A percentile compares a stretch with the other conserved stretches of the same genome.
phyloP scores from a whole-genome alignment of 2,113 vertebrate species.

The Dromaius novaehollandiae region DNA sequence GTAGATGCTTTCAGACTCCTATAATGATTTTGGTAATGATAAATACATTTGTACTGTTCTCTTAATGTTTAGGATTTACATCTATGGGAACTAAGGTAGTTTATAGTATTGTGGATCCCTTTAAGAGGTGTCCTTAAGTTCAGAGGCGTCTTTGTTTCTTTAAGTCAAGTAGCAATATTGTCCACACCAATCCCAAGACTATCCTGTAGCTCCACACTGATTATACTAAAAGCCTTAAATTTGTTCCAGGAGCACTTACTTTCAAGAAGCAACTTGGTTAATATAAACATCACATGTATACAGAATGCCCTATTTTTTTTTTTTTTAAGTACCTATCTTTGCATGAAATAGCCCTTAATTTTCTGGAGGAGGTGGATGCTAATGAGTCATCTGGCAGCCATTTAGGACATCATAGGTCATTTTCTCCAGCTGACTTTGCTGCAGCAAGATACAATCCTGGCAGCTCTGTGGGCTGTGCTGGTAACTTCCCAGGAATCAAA shows the following conservation, averaged over 20 bases:
- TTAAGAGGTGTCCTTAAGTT: not conserved
- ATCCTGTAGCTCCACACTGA: not conserved
- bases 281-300: not conserved
- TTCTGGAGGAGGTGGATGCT: not conserved
- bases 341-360: not conserved
- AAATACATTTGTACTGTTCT: conserved; percentile 8
- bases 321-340: conserved; percentile 11
- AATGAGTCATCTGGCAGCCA: not conserved
- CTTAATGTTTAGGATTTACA: not conserved
- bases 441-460: not conserved
- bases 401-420: not conserved
- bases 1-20: not conserved
- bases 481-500: not conserved
- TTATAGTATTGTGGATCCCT: not conserved
- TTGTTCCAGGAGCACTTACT: not conserved
- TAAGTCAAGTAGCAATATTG: not conserved
- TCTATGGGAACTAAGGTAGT: not conserved
- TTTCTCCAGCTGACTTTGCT: not conserved
- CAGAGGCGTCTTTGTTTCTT: not conserved
- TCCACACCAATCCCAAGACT: not conserved
- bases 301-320: not conserved
- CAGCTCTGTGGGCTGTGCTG: not conserved
- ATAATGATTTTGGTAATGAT: not conserved
- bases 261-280: not conserved
- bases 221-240: not conserved